Percentiles rank a stretch among this genome's conserved stretches.
phyloP scores from a whole-genome alignment of 2,113 vertebrate genomes.

The Istiophorus platypterus region DNA sequence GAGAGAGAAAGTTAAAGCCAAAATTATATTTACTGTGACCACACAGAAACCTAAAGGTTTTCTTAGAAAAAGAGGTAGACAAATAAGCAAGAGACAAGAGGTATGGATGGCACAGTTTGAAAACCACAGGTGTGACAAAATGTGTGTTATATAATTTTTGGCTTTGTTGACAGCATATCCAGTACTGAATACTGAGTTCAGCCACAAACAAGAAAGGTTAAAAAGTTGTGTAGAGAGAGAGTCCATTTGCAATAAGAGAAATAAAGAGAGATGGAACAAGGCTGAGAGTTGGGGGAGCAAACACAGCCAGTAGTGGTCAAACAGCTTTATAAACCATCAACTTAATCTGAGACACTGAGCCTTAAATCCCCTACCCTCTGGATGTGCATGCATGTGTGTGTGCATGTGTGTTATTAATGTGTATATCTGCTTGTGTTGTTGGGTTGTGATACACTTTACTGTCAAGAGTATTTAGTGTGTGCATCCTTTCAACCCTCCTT shows the following conservation, averaged over 20 bases:
- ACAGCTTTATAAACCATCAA: constrained; percentile 53
- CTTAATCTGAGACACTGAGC: constrained; percentile 71
- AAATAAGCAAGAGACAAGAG: too few species aligned
- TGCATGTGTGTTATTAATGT: constrained; percentile 35
- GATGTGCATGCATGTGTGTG: constrained; percentile 26
- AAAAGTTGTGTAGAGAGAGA: background rate
- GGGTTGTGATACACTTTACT: background rate
- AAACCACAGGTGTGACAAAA: background rate
- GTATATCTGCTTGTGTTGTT: constrained; percentile 3
- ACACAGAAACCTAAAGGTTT: too few species aligned
- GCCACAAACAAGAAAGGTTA: background rate
- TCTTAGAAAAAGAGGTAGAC: too few species aligned
- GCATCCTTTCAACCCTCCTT: too few species aligned
- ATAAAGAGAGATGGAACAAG: background rate
- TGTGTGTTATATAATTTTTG: background rate
- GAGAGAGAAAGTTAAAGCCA: background rate
- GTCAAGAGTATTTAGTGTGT: background rate
- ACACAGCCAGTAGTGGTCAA: constrained; percentile 36
- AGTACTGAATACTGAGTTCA: background rate
- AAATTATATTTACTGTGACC: too few species aligned
- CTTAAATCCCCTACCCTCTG: constrained; percentile 67
- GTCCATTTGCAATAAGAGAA: background rate
- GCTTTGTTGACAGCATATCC: background rate
- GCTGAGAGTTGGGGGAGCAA: background rate
- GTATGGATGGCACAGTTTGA: background rate